Evolutionary conservation across 2,888 invertebrate species (phyloP).

Genomic region (Blastobasis adustella): DNA sequence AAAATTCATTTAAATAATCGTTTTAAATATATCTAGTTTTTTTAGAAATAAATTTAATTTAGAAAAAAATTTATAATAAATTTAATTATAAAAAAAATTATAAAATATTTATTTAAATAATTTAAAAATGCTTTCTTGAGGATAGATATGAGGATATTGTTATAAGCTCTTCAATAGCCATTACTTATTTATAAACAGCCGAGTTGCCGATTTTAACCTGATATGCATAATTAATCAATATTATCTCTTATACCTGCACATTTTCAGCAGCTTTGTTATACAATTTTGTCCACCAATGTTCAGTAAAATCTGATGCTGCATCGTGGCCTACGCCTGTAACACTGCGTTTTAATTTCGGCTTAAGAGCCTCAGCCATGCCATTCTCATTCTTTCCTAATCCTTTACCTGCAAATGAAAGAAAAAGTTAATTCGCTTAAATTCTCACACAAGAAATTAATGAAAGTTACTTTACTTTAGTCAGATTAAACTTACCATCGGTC

Average conservation of each 20-base stretch:
- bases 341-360: conserved; percentile 87
- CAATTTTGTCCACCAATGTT: conserved; percentile 89
- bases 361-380: conserved; percentile 85
- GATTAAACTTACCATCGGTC: conserved; percentile 60
- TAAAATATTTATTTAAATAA: too few species aligned
- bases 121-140: too few species aligned
- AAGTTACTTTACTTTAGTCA: not conserved
- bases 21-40: too few species aligned
- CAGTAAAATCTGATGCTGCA: conserved; percentile 81
- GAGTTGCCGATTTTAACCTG: too few species aligned
- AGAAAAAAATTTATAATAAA: too few species aligned
- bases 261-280: conserved; percentile 84
- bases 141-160: too few species aligned
- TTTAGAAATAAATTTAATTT: too few species aligned
- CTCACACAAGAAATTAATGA: not conserved
- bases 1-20: too few species aligned
- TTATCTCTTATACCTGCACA: conserved; percentile 62
- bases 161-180: too few species aligned
- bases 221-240: too few species aligned
- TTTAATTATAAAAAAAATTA: too few species aligned
- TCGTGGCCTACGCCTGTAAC: conserved; percentile 86
- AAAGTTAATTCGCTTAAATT: not conserved
- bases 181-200: too few species aligned
- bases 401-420: conserved; percentile 74
- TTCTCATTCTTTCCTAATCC: conserved; percentile 88